Percentiles rank a stretch among this genome's conserved stretches.
These are phyloP conservation scores for Micromesistius poutassou DNA, from an alignment of 2,797 vertebrate species.

Conservation along the genomic window DNA sequence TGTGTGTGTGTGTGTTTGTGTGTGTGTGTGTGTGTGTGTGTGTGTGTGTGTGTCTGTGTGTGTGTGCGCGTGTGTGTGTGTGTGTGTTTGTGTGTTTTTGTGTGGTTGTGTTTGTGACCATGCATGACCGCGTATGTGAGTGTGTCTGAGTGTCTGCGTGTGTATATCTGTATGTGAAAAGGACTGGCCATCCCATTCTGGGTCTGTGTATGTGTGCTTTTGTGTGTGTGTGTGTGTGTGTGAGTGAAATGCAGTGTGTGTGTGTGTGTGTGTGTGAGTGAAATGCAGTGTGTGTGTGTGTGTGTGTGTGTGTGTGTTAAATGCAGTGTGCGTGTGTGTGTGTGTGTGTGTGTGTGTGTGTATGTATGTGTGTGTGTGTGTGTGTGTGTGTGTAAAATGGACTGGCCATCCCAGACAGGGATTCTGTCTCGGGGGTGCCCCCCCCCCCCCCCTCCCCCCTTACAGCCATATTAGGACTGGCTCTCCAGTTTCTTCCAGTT, in stretches of 20 bases:
- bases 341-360: background rate
- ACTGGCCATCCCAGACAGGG: background rate
- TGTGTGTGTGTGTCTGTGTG: constrained; percentile 1
- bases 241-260: no score
- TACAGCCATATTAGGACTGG: no score
- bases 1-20: background rate
- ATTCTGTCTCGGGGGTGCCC: no score
- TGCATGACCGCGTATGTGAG: no score
- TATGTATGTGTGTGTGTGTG: background rate
- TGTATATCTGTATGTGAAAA: background rate
- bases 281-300: background rate
- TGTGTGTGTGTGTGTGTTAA: background rate
- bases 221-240: background rate
- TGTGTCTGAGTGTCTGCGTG: background rate
- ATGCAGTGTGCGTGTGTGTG: background rate
- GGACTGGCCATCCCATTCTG: background rate
- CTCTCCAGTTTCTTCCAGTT: no score
- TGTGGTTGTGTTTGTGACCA: background rate
- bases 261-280: background rate
- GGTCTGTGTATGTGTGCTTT: background rate
- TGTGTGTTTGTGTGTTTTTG: background rate
- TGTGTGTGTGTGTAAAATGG: background rate
- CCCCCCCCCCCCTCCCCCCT: no score
- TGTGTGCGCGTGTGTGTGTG: background rate
- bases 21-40: constrained; percentile 5